phyloP scores from a whole-genome alignment of 1,140 invertebrate species.

The Drosophila neocordata region DNA sequence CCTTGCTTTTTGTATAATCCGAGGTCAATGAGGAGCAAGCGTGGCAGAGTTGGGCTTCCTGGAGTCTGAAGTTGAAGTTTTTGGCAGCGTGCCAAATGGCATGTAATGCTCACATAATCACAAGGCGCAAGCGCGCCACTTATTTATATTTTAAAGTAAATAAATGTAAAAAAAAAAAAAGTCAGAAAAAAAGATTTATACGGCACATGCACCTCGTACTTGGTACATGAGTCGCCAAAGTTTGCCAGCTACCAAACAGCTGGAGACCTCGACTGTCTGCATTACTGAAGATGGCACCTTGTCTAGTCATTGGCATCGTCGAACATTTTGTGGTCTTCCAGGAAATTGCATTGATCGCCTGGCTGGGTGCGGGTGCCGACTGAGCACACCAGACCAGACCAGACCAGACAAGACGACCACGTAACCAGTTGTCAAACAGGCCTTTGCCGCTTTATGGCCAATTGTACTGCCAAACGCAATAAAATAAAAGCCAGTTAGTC shows the following conservation, averaged over 20 bases:
- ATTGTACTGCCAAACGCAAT: conserved; percentile 50
- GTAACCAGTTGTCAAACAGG: conserved; percentile 77
- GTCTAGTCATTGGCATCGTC: conserved; percentile 13
- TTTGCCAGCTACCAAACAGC: conserved; percentile 29
- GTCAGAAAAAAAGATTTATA: conserved; percentile 79
- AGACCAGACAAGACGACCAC: conserved; percentile 25
- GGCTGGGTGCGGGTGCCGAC: conserved; percentile 42
- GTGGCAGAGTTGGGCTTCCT: conserved; percentile 54
- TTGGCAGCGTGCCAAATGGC: conserved; percentile 62
- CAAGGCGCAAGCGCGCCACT: conserved; percentile 30
- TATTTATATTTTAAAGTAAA: conserved; percentile 63
- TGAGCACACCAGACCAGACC: conserved; percentile 9
- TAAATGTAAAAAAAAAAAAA: conserved; percentile 69
- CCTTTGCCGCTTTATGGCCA: conserved; percentile 60
- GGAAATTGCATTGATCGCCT: conserved; percentile 51
- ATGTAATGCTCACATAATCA: conserved; percentile 67
- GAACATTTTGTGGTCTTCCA: conserved; percentile 52
- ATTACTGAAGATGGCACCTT: conserved; percentile 69
- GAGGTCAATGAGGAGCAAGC: conserved; percentile 55
- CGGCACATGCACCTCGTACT: conserved; percentile 59
- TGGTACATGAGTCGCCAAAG: conserved; percentile 50
- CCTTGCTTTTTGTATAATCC: conserved; percentile 6
- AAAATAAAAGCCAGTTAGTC: conserved; percentile 45
- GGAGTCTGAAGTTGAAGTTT: conserved; percentile 23
- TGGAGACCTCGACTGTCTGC: conserved; percentile 24